Base-by-base conservation (phyloP, 1,140 invertebrate genomes). In the Bombyx mandarina region DNA sequence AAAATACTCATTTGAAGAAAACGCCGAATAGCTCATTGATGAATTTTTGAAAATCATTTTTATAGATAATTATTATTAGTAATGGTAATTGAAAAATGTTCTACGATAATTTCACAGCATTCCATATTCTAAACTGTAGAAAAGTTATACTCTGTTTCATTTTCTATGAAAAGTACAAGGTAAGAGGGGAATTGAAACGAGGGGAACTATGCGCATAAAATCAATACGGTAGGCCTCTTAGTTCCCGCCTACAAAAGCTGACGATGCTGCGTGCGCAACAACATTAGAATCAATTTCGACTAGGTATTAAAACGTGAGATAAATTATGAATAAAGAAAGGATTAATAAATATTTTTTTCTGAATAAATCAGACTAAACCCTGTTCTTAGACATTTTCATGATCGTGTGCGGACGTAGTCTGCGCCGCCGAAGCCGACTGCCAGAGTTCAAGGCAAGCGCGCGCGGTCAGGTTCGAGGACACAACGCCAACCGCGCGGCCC, bases 401-500 rank as follows among this genome's bases (percentile, higher is more conserved):
- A 61, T 71, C 58, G 60, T 63, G 54, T 50, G 50, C 60, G 62
- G 65, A 61, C 60, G 62, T 60, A 72, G 62, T 64, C 60, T 69
- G 61, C 61, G 58, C 59, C 71, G 69, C 71, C 63, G 73, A 69
- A 76, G 75, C 63, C 73, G 74, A 73, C 66, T 71, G 69, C 65
- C 26, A 63, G 52, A 73, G 83, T 84, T 86, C 83, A 86, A 86
- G 83, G 83, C 80, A 76, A 86, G 51, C 71, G 79, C 74, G 76
- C 69, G 78, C 83, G 83, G 83, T 86, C 81, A 83, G 80, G 83
- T 83, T 84, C 83, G 83, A 86, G 83, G 83, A 82, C 83, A 77
- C 73, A 57, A 60, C 65, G 67, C 66, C 55, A 56, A 63, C 66
- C 56, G 54, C 60, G 63, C 64, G 65, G 71, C 81, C 77, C 78